Conservation (phyloP, 2,888 invertebrate species). For the Argynnis bischoffii region DNA sequence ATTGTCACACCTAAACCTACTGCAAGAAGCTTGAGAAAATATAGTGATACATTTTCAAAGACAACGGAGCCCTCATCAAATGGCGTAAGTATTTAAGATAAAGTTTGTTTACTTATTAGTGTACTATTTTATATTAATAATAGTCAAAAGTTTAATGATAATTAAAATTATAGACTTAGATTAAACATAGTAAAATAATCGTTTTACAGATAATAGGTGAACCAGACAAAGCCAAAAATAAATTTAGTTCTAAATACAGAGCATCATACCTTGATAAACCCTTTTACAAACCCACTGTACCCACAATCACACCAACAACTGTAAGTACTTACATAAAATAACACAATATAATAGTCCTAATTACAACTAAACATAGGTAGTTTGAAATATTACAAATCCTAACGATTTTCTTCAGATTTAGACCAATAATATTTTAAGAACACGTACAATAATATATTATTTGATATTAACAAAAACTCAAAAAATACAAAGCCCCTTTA, state of each 20-base stretch:
- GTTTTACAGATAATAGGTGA: slow-evolving; percentile 71
- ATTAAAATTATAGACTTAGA: background rate
- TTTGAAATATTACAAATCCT: background rate
- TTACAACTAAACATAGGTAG: background rate
- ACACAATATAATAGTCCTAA: slow-evolving; percentile 31
- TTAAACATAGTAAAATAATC: slow-evolving; percentile 9
- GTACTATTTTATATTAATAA: background rate
- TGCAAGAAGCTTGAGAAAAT: slow-evolving; percentile 62
- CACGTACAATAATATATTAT: no score
- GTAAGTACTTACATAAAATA: slow-evolving; percentile 64
- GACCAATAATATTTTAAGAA: no score
- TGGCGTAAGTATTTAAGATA: slow-evolving; percentile 61
- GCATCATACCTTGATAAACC: slow-evolving; percentile 79
- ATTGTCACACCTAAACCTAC: slow-evolving; percentile 51
- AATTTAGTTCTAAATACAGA: slow-evolving; percentile 84
- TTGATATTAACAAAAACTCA: background rate
- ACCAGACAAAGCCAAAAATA: slow-evolving; percentile 74
- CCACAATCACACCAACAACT: slow-evolving; percentile 80
- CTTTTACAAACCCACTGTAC: slow-evolving; percentile 84
- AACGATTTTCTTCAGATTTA: no score
- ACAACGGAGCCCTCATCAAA: slow-evolving; percentile 70
- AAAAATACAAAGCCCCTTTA: slow-evolving; percentile 76
- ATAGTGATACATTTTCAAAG: slow-evolving; percentile 66
- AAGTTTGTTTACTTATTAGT: background rate
- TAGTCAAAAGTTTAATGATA: background rate